Evolutionary conservation across 64 coral and sea anemone species (phyloP).

Genomic region (Orbicella faveolata): DNA sequence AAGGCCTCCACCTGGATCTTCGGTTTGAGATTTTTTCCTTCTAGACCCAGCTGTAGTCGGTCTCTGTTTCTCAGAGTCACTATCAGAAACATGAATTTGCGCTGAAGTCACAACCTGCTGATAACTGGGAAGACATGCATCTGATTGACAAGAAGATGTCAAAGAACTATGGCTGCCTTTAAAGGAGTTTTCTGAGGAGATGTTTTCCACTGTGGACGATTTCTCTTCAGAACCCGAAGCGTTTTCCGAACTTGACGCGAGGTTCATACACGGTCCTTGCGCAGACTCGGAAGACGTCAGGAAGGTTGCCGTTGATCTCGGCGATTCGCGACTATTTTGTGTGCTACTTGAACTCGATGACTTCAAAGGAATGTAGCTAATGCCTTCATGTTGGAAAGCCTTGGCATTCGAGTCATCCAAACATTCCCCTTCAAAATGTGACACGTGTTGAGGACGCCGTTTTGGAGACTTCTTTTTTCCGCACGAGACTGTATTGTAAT

Average conservation of each 20-base stretch:
- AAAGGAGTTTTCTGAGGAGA: conserved; percentile 69
- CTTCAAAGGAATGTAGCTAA: conserved; percentile 80
- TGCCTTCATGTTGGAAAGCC: conserved; percentile 56
- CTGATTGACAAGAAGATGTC: conserved; percentile 67
- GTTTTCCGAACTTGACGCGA: conserved; percentile 40
- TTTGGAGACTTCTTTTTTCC: conserved; percentile 35
- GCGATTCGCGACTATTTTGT: conserved; percentile 82
- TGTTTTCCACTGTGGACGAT: conserved; percentile 59
- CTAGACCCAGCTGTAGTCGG: conserved; percentile 9
- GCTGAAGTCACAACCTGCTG: conserved; percentile 70
- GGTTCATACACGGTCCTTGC: conserved; percentile 61
- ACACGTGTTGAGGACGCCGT: conserved; percentile 16
- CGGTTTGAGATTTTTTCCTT: conserved; percentile 31
- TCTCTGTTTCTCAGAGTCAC: conserved; percentile 77
- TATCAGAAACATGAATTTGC: conserved; percentile 82
- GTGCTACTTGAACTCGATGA: conserved; percentile 86
- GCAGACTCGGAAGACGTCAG: conserved; percentile 71
- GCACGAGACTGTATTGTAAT: conserved; percentile 53
- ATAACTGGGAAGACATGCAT: conserved; percentile 49
- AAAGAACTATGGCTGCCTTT: conserved; percentile 81
- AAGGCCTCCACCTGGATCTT: conserved; percentile 27
- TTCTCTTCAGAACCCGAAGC: conserved; percentile 79
- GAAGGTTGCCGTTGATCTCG: conserved; percentile 87
- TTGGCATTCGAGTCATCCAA: conserved; percentile 43
- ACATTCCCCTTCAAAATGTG: conserved; percentile 19